These are phyloP conservation scores for Ormyrus pomaceus DNA, from an alignment of 2,888 invertebrate species.

Conservation along the genomic window DNA sequence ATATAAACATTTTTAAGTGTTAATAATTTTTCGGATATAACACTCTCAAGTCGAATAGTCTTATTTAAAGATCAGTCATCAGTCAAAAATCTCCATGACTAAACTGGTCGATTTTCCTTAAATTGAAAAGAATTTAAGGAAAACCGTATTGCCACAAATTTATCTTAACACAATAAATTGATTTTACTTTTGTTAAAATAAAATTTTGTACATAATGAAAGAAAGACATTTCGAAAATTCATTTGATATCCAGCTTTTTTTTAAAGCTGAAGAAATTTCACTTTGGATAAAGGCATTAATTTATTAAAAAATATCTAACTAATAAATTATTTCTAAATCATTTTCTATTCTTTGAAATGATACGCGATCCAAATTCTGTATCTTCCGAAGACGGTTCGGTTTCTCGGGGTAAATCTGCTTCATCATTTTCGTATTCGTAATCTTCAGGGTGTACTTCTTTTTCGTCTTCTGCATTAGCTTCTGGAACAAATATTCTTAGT, in stretches of 20 bases:
- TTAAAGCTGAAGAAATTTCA: slow-evolving; percentile 3
- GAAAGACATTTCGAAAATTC: slow-evolving; percentile 4
- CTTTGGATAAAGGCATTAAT: slow-evolving; percentile 52
- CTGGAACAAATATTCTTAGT: slow-evolving; percentile 74
- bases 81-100: slow-evolving; percentile 14
- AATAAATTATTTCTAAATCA: slow-evolving; percentile 44
- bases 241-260: not conserved
- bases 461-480: slow-evolving; percentile 60
- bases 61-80: not conserved
- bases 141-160: not conserved
- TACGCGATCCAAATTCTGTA: slow-evolving; percentile 66
- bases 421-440: slow-evolving; percentile 67
- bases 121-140: slow-evolving; percentile 30
- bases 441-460: slow-evolving; percentile 56
- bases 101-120: slow-evolving; percentile 14
- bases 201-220: not conserved
- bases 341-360: slow-evolving; percentile 61
- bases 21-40: not conserved
- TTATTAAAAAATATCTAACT: slow-evolving; percentile 56
- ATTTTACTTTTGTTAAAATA: not conserved
- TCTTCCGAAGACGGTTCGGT: slow-evolving; percentile 32
- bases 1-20: not conserved
- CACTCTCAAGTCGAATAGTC: not conserved
- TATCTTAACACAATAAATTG: slow-evolving; percentile 3
- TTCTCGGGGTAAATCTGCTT: slow-evolving; percentile 55